A percentile compares a stretch with the other conserved stretches of the same genome.
phyloP scores from a whole-genome alignment of 1,140 invertebrate species.

The Drosophila neocordata region DNA sequence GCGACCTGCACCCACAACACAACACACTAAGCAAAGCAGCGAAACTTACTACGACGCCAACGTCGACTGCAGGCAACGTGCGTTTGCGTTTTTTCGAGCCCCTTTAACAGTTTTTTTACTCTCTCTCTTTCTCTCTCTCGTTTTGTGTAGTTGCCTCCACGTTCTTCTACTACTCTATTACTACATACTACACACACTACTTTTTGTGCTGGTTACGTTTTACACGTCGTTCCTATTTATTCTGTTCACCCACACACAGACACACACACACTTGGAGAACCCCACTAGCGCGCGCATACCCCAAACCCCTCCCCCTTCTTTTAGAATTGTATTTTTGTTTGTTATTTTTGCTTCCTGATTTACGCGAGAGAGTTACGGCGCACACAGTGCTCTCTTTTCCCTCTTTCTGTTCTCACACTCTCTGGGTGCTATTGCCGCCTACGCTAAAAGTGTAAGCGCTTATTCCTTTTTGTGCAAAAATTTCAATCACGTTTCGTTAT shows the following conservation, averaged over 20 bases:
- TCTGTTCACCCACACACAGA: slow-evolving; percentile 41
- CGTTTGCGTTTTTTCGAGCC: slow-evolving; percentile 17
- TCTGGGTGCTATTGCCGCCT: slow-evolving; percentile 44
- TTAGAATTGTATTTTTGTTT: slow-evolving; percentile 24
- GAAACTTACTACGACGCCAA: slow-evolving; percentile 68
- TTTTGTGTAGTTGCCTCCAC: slow-evolving; percentile 20
- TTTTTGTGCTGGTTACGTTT: slow-evolving; percentile 68
- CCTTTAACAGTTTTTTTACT: slow-evolving; percentile 18
- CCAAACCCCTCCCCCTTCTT: not conserved
- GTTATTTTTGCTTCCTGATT: slow-evolving; percentile 63
- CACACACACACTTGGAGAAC: not conserved
- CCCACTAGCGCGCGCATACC: not conserved
- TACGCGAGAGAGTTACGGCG: slow-evolving; percentile 39
- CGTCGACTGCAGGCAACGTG: slow-evolving; percentile 21
- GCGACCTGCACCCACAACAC: slow-evolving; percentile 13
- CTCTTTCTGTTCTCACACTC: slow-evolving; percentile 4
- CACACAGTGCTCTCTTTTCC: slow-evolving; percentile 18
- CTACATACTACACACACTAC: slow-evolving; percentile 72
- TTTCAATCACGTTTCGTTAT: slow-evolving; percentile 72
- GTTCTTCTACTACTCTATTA: slow-evolving; percentile 64
- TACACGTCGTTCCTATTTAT: slow-evolving; percentile 76
- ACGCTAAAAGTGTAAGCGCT: slow-evolving; percentile 69
- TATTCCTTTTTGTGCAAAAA: slow-evolving; percentile 74
- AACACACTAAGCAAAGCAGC: slow-evolving; percentile 6
- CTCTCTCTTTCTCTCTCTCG: slow-evolving; percentile 31